A percentile compares a stretch with the other conserved stretches of the same genome.
phyloP scores from a whole-genome alignment of 2,888 invertebrate species.

The Arge pagana region DNA sequence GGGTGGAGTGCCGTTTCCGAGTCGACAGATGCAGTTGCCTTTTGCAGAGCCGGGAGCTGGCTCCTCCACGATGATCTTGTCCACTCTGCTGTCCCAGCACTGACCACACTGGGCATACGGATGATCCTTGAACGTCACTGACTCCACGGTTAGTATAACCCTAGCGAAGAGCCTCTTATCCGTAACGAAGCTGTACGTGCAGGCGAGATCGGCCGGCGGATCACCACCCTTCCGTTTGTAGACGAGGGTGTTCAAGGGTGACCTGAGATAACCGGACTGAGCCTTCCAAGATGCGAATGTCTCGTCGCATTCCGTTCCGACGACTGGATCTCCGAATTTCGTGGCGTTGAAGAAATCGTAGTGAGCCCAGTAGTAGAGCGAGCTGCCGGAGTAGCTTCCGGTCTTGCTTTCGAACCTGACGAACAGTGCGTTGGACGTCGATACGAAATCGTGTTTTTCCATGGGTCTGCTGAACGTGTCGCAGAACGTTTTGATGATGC shows the following conservation, averaged over 20 bases:
- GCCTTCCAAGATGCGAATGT: slow-evolving; percentile 85
- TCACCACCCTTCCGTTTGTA: slow-evolving; percentile 79
- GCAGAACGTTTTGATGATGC: slow-evolving; percentile 92
- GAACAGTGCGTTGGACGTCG: slow-evolving; percentile 83
- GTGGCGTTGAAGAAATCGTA: slow-evolving; percentile 94
- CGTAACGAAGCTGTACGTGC: slow-evolving; percentile 82
- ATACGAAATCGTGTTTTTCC: slow-evolving; percentile 92
- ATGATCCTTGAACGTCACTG: slow-evolving; percentile 75
- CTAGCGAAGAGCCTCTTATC: slow-evolving; percentile 81
- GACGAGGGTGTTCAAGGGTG: slow-evolving; percentile 84
- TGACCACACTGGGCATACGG: slow-evolving; percentile 74
- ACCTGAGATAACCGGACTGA: slow-evolving; percentile 74
- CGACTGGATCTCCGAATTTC: slow-evolving; percentile 80
- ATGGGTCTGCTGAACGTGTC: slow-evolving; percentile 91
- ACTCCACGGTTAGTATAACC: slow-evolving; percentile 76
- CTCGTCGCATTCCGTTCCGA: slow-evolving; percentile 80
- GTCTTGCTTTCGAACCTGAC: slow-evolving; percentile 91
- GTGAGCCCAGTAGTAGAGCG: slow-evolving; percentile 92
- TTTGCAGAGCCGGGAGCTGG: slow-evolving; percentile 69
- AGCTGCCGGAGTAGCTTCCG: slow-evolving; percentile 91
- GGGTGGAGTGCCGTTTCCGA: slow-evolving; percentile 63
- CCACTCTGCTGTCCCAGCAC: slow-evolving; percentile 85
- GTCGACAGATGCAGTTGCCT: slow-evolving; percentile 73
- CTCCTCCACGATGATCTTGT: slow-evolving; percentile 82
- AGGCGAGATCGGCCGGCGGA: slow-evolving; percentile 75